Evolutionary conservation across 2,797 vertebrate genomes (phyloP).

Genomic region (Melopsittacus undulatus): DNA sequence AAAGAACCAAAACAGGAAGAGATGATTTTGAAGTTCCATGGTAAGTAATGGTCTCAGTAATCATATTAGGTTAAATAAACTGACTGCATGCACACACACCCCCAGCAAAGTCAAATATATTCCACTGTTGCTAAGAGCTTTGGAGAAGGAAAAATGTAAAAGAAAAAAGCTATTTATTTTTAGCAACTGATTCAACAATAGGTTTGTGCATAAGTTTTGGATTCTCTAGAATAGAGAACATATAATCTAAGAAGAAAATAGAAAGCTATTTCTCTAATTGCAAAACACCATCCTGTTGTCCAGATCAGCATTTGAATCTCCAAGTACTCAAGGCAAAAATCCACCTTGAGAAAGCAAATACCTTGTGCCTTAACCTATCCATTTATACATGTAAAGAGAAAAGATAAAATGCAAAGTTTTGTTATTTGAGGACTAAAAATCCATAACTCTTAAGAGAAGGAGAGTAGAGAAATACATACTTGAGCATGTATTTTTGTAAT

Average conservation of each 20-base stretch:
- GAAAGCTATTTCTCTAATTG: constrained; percentile 12
- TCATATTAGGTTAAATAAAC: background rate
- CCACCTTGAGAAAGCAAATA: background rate
- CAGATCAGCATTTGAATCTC: background rate
- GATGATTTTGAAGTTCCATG: background rate
- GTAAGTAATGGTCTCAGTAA: background rate
- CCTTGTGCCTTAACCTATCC: background rate
- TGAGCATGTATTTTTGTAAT: background rate
- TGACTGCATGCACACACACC: background rate
- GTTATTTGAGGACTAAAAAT: background rate
- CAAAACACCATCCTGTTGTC: background rate
- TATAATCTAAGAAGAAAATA: background rate
- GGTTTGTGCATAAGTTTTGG: background rate
- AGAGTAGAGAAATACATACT: background rate
- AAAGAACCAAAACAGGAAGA: background rate
- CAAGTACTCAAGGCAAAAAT: background rate
- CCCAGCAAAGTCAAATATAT: constrained; percentile 34
- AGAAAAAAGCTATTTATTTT: constrained; percentile 64
- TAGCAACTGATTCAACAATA: constrained; percentile 67
- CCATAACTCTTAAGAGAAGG: background rate
- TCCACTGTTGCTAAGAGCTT: constrained; percentile 66
- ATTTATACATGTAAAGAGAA: background rate
- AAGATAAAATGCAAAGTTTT: background rate
- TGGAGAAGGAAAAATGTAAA: constrained; percentile 32
- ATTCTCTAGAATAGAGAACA: constrained; percentile 11